A percentile compares a stretch with the other conserved stretches of the same genome.
phyloP scores from a whole-genome alignment of 2,113 vertebrate genomes.

The Rhabdomys dilectus region DNA sequence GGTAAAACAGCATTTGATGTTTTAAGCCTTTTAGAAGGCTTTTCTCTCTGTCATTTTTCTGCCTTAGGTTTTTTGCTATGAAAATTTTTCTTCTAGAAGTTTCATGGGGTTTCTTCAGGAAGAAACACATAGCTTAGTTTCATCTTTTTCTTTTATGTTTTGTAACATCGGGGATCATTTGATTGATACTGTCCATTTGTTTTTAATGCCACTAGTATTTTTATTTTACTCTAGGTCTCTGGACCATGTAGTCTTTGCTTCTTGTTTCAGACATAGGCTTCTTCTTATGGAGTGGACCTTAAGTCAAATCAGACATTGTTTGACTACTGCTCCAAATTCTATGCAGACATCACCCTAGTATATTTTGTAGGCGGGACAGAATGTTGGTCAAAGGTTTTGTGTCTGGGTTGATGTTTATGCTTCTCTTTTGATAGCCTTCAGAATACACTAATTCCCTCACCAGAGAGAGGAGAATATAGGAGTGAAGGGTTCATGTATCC shows the following conservation, averaged over 20 bases:
- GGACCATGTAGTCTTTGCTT: not conserved
- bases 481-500: fast-evolving
- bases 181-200: not conserved
- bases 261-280: not conserved
- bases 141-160: not conserved
- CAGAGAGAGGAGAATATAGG: not conserved
- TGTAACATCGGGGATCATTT: not conserved
- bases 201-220: not conserved
- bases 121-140: not conserved
- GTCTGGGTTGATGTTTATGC: not conserved
- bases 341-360: not conserved
- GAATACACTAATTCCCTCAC: not conserved
- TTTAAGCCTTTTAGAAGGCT: not conserved
- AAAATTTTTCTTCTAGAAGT: not conserved
- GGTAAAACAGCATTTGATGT: not conserved
- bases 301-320: not conserved
- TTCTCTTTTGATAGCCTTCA: not conserved
- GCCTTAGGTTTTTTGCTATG: not conserved
- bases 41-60: not conserved
- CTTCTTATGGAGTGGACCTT: not conserved
- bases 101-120: not conserved
- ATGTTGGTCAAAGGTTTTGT: not conserved
- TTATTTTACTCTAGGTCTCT: not conserved
- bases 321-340: not conserved
- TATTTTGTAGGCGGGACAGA: not conserved